Conservation (phyloP, 2,797 vertebrate species). For the Danio kyathit region DNA sequence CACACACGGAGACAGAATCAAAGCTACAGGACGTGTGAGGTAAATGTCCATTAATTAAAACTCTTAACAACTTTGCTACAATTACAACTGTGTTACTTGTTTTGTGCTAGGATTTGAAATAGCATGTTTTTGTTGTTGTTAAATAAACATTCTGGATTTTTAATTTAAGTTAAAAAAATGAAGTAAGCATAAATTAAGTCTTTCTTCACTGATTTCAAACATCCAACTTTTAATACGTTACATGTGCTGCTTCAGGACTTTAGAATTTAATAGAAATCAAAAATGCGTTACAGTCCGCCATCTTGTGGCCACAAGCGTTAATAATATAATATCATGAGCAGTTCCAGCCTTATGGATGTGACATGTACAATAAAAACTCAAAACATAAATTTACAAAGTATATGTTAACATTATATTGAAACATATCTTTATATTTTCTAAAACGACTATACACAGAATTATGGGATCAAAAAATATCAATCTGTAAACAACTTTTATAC, state of each 20-base stretch:
- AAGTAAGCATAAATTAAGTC: neutral
- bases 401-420: no score
- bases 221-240: neutral
- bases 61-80: no score
- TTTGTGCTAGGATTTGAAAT: neutral
- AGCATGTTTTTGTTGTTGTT: neutral
- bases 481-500: no score
- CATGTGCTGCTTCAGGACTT: no score
- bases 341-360: no score
- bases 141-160: neutral
- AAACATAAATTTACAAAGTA: no score
- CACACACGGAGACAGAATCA: neutral
- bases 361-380: no score
- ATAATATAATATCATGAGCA: neutral
- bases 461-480: no score
- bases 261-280: neutral
- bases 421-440: no score
- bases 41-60: neutral
- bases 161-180: no score
- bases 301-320: constrained; percentile 6
- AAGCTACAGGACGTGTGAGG: neutral
- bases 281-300: neutral
- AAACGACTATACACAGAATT: no score
- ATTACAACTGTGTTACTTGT: neutral
- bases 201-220: neutral